Percentiles rank a stretch among this genome's conserved stretches.
Conservation (phyloP, 1,140 invertebrate species). For the Panulirus ornatus region DNA sequence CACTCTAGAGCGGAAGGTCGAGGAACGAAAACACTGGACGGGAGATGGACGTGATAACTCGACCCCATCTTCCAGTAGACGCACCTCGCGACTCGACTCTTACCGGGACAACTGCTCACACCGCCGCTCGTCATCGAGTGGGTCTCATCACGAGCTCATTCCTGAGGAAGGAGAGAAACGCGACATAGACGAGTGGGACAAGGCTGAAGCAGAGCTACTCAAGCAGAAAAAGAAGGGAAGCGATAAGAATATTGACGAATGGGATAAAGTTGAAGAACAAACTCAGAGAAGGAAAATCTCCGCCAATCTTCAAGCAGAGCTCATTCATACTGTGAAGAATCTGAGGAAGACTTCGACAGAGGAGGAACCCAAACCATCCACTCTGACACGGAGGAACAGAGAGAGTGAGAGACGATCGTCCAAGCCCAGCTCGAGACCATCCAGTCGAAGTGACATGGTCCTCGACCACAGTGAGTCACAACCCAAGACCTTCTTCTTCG, state of each 20-base stretch:
- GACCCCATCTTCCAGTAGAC: slow-evolving; percentile 25
- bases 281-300: slow-evolving; percentile 66
- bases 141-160: slow-evolving; percentile 53
- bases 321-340: slow-evolving; percentile 68
- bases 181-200: slow-evolving; percentile 35
- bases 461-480: slow-evolving; percentile 22
- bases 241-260: slow-evolving; percentile 57
- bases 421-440: neutral
- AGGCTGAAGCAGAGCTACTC: slow-evolving; percentile 4
- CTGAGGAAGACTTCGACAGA: slow-evolving; percentile 65
- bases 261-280: slow-evolving; percentile 72
- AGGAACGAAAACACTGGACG: slow-evolving; percentile 51
- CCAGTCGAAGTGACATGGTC: slow-evolving; percentile 20
- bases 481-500: slow-evolving; percentile 74
- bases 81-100: slow-evolving; percentile 45
- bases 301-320: slow-evolving; percentile 69
- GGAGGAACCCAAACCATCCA: slow-evolving; percentile 30
- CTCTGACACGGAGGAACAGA: slow-evolving; percentile 52
- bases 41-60: slow-evolving; percentile 46
- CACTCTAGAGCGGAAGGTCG: slow-evolving; percentile 60
- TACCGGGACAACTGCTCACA: slow-evolving; percentile 57
- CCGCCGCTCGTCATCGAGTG: slow-evolving; percentile 61
- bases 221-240: slow-evolving; percentile 27
- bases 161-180: slow-evolving; percentile 45
- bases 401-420: slow-evolving; percentile 40